Conservation (phyloP, 2,797 vertebrate genomes). For the Crenichthys baileyi region DNA sequence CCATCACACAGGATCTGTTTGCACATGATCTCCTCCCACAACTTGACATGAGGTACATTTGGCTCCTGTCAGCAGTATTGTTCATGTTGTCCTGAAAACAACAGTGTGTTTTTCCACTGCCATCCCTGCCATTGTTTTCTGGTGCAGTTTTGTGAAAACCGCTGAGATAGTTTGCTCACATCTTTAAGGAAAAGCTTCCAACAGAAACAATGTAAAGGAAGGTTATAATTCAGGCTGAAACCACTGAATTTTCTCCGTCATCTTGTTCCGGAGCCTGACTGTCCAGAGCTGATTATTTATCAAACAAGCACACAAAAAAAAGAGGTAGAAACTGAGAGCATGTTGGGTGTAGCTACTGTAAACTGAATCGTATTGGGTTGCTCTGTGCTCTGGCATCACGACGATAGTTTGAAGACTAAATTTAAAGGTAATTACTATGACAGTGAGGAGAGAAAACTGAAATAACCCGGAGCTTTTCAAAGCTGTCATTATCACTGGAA, state of each 20-base stretch:
- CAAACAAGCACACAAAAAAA: slow-evolving; percentile 27
- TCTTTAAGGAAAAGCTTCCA: slow-evolving; percentile 63
- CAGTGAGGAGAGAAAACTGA: slow-evolving; percentile 82
- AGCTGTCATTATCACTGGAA: slow-evolving; percentile 87
- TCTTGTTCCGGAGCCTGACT: slow-evolving; percentile 64
- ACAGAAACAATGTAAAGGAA: slow-evolving; percentile 78
- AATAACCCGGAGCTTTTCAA: slow-evolving; percentile 82
- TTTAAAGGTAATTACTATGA: slow-evolving; percentile 90
- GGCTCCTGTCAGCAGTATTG: slow-evolving; percentile 64
- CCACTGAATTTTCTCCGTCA: slow-evolving; percentile 62
- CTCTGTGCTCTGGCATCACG: slow-evolving; percentile 71
- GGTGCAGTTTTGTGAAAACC: slow-evolving; percentile 73
- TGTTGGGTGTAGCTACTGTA: slow-evolving; percentile 81
- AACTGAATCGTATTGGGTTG: slow-evolving; percentile 75
- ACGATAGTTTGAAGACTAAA: slow-evolving; percentile 83
- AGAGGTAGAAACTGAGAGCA: slow-evolving; percentile 69
- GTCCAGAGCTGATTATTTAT: slow-evolving; percentile 70
- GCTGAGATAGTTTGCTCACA: slow-evolving; percentile 75
- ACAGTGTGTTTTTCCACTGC: slow-evolving; percentile 50
- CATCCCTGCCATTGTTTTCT: slow-evolving; percentile 54
- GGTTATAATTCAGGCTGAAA: slow-evolving; percentile 71
- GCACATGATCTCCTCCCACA: slow-evolving; percentile 70
- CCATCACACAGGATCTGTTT: slow-evolving; percentile 75
- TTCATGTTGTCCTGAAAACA: slow-evolving; percentile 71
- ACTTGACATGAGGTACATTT: slow-evolving; percentile 67